phyloP scores from a whole-genome alignment of 92 coral and sea anemone species.

The Porites evermanni region DNA sequence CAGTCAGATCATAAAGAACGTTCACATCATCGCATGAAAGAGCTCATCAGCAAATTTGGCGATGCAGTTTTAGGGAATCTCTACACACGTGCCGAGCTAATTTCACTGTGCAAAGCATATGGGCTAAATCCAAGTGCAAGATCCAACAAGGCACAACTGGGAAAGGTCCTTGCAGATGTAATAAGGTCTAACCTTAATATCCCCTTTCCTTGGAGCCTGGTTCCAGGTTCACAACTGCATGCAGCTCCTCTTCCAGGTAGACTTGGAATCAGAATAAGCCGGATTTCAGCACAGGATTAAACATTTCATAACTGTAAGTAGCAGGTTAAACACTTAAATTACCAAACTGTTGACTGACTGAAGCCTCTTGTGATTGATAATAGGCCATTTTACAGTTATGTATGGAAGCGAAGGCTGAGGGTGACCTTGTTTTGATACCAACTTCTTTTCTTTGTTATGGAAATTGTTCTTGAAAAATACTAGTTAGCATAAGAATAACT shows the following conservation, averaged over 20 bases:
- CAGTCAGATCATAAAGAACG: slow-evolving; percentile 1
- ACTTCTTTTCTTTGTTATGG: too few relatives aligned
- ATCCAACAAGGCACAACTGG: slow-evolving; percentile 27
- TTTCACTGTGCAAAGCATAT: slow-evolving; percentile 24
- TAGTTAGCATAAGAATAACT: too few relatives aligned
- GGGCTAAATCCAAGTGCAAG: slow-evolving; percentile 18
- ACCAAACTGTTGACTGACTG: too few relatives aligned
- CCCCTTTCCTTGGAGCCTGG: slow-evolving; percentile 36
- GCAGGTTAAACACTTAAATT: too few relatives aligned
- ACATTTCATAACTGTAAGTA: too few relatives aligned
- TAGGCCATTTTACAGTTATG: too few relatives aligned
- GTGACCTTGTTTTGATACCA: too few relatives aligned
- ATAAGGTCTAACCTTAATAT: neutral
- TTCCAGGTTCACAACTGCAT: neutral
- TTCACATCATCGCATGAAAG: slow-evolving; percentile 24
- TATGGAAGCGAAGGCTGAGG: too few relatives aligned
- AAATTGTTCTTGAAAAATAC: too few relatives aligned
- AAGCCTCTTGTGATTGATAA: too few relatives aligned
- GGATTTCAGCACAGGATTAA: too few relatives aligned
- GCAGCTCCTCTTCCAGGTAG: slow-evolving; percentile 18
- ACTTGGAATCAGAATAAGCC: neutral
- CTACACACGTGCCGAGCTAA: slow-evolving; percentile 33
- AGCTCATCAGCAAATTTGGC: slow-evolving; percentile 21
- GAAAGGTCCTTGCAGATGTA: neutral
- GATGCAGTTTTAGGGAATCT: slow-evolving; percentile 5